Base-by-base conservation (phyloP, 2,113 vertebrate genomes). In the Mugil cephalus region DNA sequence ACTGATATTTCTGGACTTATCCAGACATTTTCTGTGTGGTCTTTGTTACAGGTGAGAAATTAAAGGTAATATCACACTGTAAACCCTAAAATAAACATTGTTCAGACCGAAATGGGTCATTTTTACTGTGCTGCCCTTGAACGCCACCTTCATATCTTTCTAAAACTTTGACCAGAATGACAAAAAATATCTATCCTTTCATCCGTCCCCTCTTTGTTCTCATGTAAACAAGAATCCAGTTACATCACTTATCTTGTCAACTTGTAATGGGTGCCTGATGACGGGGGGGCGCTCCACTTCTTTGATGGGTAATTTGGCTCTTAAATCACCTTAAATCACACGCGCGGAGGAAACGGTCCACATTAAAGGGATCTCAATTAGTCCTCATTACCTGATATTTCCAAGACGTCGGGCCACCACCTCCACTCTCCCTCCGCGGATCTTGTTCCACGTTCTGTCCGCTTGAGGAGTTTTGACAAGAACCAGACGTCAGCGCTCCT, bases 281-380 rank as follows among this genome's bases (percentile, higher is more conserved):
- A 74, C 24, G 40, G 55, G n/a, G 19, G 60, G 17, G 39, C 34
- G 15, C n/a, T 2, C 14, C 18, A 4, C 50, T 45, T 61, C 7
- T 85, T 70, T 85, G 77, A 74, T 72, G 56, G 36, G 19, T 82
- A 77, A 84, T 72, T 51, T 9, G 70, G 4, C 60, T 62, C 45
- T 64, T 67, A 55, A 85, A 80, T 79, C 74, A 66, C 61, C 43
- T 67, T 21, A 5, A 74, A 46, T 63, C 63, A 13, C 51, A 56
- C 63, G 53, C 55, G 10, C 0, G 4, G 21, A 80, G 79, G 75
- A 84, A 84, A 61, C 59, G 0, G 17, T 45, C 18, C 1, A 83
- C 83, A 89, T 88, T 85, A 87, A 86, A 88, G 77, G 59, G 60
- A 82, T 84, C 74, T 80, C 74, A 88, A 88, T 91, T 81, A 88